A percentile compares a stretch with the other conserved stretches of the same genome.
Conservation (phyloP, 2,888 invertebrate genomes). For the Drosophila pullipes region DNA sequence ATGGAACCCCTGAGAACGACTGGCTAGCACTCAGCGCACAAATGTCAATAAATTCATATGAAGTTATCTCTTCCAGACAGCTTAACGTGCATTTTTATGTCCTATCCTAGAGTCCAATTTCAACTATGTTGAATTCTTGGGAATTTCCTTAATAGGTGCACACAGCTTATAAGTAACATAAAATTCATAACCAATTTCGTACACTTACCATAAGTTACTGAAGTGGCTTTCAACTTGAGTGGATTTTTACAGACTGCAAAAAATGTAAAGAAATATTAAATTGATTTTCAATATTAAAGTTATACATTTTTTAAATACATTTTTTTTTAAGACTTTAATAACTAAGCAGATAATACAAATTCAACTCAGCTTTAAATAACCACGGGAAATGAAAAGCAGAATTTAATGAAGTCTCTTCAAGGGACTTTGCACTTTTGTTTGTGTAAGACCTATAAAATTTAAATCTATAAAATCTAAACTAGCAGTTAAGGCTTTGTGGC, state of each 20-base stretch:
- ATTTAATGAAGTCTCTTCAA: too few species aligned
- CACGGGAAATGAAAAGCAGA: background rate
- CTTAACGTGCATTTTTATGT: constrained; percentile 77
- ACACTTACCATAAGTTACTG: constrained; percentile 60
- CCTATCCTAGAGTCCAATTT: constrained; percentile 68
- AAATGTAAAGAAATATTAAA: background rate
- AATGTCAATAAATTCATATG: constrained; percentile 79
- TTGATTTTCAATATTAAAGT: constrained; percentile 1
- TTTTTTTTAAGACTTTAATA: background rate
- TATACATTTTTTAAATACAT: background rate
- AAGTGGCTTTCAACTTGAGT: constrained; percentile 23
- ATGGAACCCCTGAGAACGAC: constrained; percentile 40
- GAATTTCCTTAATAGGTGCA: constrained; percentile 37
- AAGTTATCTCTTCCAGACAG: constrained; percentile 78
- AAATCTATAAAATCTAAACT: background rate
- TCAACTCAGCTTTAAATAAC: too few species aligned
- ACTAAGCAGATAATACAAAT: too few species aligned
- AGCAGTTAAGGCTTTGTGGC: background rate
- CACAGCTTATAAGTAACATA: constrained; percentile 15
- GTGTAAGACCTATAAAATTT: background rate
- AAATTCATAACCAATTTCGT: constrained; percentile 33
- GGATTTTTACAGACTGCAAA: constrained; percentile 26
- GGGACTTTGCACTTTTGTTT: background rate
- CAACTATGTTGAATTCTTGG: constrained; percentile 32
- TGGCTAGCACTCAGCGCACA: constrained; percentile 44